phyloP scores from a whole-genome alignment of 2,797 vertebrate genomes.

The Miichthys miiuy region DNA sequence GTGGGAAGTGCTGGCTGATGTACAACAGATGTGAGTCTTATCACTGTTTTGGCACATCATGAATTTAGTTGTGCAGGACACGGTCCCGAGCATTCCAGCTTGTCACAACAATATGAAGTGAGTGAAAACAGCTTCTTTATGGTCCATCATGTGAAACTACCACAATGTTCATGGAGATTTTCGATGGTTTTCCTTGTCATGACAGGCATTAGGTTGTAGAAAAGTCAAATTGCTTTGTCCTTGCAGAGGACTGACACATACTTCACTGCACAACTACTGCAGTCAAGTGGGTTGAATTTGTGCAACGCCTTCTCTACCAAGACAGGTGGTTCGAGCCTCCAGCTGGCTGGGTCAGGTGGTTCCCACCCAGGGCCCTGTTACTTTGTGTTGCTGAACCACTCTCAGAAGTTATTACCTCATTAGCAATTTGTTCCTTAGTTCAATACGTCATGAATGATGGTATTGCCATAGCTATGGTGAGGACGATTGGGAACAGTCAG shows the following conservation, averaged over 20 bases:
- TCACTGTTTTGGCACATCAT: constrained; percentile 19
- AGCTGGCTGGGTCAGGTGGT: neutral
- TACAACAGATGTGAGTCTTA: constrained; percentile 31
- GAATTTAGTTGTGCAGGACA: constrained; percentile 34
- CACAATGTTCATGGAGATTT: neutral
- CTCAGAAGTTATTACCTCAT: neutral
- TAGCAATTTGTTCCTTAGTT: neutral
- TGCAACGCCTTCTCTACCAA: neutral
- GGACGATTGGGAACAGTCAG: neutral
- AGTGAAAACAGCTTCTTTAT: constrained; percentile 20
- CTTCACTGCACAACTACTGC: constrained; percentile 1
- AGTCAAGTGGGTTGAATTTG: neutral
- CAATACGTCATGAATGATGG: neutral
- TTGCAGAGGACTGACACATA: constrained; percentile 18
- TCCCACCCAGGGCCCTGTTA: neutral
- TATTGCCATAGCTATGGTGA: too few species aligned
- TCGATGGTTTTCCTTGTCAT: constrained; percentile 1
- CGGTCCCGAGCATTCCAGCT: neutral
- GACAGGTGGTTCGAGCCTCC: too few species aligned
- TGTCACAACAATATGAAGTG: constrained; percentile 8
- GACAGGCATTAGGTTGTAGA: neutral
- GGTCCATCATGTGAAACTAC: constrained; percentile 22
- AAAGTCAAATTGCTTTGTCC: neutral
- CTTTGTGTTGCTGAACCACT: neutral
- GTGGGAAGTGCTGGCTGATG: constrained; percentile 10